Base-by-base conservation (phyloP, 2,888 invertebrate genomes). In the Sarcophaga subvicina region DNA sequence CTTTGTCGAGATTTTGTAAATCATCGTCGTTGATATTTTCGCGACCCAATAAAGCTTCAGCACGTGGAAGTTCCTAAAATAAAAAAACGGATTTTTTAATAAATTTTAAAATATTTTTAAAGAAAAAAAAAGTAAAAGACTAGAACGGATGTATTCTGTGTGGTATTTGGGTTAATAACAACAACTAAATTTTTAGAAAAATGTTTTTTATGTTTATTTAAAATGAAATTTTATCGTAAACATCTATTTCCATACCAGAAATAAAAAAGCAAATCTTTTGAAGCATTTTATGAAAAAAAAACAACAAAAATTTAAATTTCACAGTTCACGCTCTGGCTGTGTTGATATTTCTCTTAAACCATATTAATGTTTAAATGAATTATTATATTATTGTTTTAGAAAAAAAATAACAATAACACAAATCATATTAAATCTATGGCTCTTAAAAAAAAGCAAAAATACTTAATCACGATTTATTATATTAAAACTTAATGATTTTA, bases 31-130 rank as follows among this genome's bases (percentile, higher is more conserved):
- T 92, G 75, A 89, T 88, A 73, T 91, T 92, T 87, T 94, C 93
- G 81, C 93, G 93, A 80, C 93, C 93, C 88, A 94, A 89, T 85
- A 94, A 90, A 83, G 93, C 93, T 89, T 94, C 93, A 87, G 94
- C 93, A 81, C 93, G 91, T 84, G 93, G 93, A 83, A 93, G 90
- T 90, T 94, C 93, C 93, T 94, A 45, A 17, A 90, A 90, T 85
- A 62, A 64, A 17, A 37, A 67, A 4, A 14, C 22, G 22, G 4
- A 59, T 20, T 25, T 37, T 11, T 37, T 5, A 37, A 14, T 37
- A 37, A 17, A 27, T 12, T 10, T 64, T 22, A 17, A 6, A 12
- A 25, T 25, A 22, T 63, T 22, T 63, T 62, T 62, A 3, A 62
- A n/a, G 11, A 20, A 62, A 22, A 62, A 22, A 62, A 20, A n/a